These are phyloP conservation scores for Podargus strigoides DNA, from an alignment of 2,797 vertebrate genomes.

Conservation along the genomic window DNA sequence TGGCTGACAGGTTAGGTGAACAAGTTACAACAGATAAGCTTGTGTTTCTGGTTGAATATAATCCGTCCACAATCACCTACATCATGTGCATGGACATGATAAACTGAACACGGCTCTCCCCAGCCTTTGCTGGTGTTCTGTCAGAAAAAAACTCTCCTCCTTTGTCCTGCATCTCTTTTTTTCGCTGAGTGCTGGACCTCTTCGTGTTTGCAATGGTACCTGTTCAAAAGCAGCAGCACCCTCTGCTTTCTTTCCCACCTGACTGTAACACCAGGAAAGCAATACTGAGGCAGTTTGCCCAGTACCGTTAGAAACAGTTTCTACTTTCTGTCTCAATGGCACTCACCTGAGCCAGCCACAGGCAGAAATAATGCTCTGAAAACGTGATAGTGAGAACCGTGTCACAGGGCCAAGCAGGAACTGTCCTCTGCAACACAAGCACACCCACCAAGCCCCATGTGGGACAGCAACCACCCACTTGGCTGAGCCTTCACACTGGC, in stretches of 20 bases:
- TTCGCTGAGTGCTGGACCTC: not conserved
- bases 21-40: not conserved
- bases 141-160: not conserved
- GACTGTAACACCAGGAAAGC: not conserved
- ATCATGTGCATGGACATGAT: not conserved
- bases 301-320: not conserved
- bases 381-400: not conserved
- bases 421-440: not conserved
- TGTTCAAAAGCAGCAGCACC: not conserved
- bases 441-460: not conserved
- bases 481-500: not conserved
- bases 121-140: not conserved
- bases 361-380: not conserved
- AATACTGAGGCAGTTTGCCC: not conserved
- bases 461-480: not conserved
- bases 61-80: rapidly evolving
- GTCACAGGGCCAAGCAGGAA: not conserved
- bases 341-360: not conserved
- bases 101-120: not conserved
- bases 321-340: not conserved
- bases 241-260: not conserved
- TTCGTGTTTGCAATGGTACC: not conserved
- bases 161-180: not conserved
- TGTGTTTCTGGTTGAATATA: not conserved
- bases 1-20: not conserved